phyloP scores from a whole-genome alignment of 92 coral and sea anemone species.

The Bergia puertoricense region DNA sequence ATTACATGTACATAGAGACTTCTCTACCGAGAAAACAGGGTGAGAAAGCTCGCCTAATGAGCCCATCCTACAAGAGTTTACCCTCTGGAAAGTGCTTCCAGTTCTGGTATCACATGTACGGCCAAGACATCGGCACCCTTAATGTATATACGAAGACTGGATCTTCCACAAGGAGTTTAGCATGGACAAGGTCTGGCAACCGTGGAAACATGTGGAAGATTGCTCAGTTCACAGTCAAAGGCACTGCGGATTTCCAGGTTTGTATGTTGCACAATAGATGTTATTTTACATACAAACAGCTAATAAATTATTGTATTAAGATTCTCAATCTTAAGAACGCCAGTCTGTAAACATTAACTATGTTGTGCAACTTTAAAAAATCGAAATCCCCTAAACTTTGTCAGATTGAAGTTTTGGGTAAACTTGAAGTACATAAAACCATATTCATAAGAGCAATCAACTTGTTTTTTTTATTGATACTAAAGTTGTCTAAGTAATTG shows the following conservation, averaged over 20 bases:
- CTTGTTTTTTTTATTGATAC: no score
- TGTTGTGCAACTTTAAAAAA: no score
- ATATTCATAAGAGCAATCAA: no score
- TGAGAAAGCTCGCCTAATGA: constrained; percentile 73
- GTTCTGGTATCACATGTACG: constrained; percentile 97
- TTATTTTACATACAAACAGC: neutral
- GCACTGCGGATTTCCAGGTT: constrained; percentile 67
- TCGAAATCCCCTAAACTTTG: no score
- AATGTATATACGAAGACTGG: constrained; percentile 57
- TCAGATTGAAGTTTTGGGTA: no score
- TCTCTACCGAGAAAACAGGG: constrained; percentile 67
- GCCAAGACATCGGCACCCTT: constrained; percentile 68
- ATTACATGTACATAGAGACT: constrained; percentile 77
- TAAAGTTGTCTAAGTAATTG: no score
- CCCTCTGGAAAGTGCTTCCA: constrained; percentile 78
- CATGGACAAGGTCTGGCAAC: constrained; percentile 71
- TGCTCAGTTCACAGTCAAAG: constrained; percentile 65
- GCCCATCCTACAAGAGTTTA: constrained; percentile 65
- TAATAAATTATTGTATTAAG: no score
- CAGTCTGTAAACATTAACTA: no score
- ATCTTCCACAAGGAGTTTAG: constrained; percentile 19
- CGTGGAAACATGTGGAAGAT: constrained; percentile 85
- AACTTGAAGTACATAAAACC: no score
- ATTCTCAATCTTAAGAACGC: no score
- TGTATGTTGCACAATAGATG: neutral